phyloP scores from a whole-genome alignment of 2,113 vertebrate genomes.

The Otis tarda region DNA sequence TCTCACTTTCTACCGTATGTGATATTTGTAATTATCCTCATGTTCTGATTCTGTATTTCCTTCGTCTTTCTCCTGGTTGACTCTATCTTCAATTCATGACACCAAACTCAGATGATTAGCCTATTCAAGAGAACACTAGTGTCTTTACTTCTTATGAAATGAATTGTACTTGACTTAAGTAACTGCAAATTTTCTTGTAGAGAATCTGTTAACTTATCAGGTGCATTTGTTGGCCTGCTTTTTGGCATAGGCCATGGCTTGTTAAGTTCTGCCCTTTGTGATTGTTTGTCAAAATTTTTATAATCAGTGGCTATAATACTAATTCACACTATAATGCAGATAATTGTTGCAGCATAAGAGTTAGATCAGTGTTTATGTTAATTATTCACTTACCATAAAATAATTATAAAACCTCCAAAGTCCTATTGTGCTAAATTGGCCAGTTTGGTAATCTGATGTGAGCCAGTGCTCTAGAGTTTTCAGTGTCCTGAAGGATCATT shows the following conservation, averaged over 20 bases:
- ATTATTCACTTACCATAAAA: not conserved
- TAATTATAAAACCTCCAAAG: not conserved
- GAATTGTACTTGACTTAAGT: not conserved
- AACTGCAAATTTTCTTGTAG: not conserved
- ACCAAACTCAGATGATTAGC: not conserved
- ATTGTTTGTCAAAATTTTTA: not conserved
- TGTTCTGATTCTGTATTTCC: not conserved
- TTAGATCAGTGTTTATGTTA: not conserved
- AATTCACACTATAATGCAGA: not conserved
- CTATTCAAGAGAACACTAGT: not conserved
- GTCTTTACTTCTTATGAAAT: not conserved
- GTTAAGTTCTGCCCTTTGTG: not conserved
- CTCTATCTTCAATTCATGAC: not conserved
- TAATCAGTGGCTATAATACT: not conserved
- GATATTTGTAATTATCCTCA: not conserved
- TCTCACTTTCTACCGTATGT: not conserved
- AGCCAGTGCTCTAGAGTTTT: rapidly evolving
- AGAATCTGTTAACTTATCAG: not conserved
- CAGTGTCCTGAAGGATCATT: not conserved
- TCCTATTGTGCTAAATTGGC: not conserved
- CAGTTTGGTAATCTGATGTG: not conserved
- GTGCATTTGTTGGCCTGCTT: not conserved
- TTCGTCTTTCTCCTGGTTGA: not conserved
- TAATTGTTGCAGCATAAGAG: not conserved
- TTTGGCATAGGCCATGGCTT: not conserved